Percentiles rank a stretch among this genome's conserved stretches.
These are phyloP conservation scores for Anhinga anhinga DNA, from an alignment of 2,113 vertebrate genomes.

Conservation along the genomic window DNA sequence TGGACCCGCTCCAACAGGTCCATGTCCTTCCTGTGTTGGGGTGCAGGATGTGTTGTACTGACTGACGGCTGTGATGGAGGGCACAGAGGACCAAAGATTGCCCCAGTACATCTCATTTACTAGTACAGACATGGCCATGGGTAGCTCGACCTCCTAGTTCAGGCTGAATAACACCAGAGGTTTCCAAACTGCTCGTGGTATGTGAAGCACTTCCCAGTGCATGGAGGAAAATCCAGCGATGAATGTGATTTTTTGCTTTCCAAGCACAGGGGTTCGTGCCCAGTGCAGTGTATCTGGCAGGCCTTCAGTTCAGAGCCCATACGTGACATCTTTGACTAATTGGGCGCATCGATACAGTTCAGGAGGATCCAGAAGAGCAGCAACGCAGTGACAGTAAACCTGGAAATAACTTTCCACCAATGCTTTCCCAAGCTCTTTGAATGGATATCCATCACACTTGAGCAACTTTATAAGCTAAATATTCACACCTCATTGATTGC, in stretches of 20 bases:
- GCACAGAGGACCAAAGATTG: neutral
- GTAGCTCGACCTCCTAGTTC: neutral
- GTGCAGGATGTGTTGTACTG: neutral
- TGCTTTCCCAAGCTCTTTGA: neutral
- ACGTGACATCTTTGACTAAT: neutral
- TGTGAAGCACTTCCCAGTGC: neutral
- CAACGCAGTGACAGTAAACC: neutral
- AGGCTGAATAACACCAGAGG: neutral
- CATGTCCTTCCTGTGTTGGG: no score
- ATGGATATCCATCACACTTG: neutral
- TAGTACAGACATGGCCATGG: neutral
- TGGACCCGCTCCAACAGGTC: no score
- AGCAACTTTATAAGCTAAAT: neutral
- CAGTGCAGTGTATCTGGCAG: neutral
- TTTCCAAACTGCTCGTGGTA: neutral
- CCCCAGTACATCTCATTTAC: neutral
- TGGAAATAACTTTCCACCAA: neutral
- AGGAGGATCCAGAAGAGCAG: neutral
- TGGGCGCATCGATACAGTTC: neutral
- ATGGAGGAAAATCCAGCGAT: neutral
- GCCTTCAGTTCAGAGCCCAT: neutral
- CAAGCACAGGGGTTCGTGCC: neutral
- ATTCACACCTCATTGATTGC: constrained; percentile 14
- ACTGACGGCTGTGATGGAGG: neutral
- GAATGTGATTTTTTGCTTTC: neutral